A percentile compares a stretch with the other conserved stretches of the same genome.
Evolutionary conservation across 2,888 invertebrate genomes (phyloP).

Genomic region (Theodoxus fluviatilis): DNA sequence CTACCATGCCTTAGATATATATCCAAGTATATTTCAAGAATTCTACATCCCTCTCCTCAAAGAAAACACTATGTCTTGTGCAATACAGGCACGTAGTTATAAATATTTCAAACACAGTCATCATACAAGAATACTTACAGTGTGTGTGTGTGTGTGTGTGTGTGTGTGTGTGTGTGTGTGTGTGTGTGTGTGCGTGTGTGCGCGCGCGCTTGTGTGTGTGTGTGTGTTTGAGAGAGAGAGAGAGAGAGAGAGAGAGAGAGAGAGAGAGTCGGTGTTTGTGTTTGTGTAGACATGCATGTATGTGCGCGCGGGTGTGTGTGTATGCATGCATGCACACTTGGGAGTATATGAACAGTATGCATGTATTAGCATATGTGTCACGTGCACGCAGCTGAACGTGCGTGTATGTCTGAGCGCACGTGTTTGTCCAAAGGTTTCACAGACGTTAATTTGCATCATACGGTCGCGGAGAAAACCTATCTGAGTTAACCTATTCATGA

Average conservation of each 20-base stretch:
- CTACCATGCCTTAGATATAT: neutral
- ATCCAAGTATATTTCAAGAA: too few species aligned
- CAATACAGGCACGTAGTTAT: too few species aligned
- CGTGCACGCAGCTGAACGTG: too few species aligned
- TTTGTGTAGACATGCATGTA: neutral
- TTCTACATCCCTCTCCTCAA: too few species aligned
- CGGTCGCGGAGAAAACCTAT: too few species aligned
- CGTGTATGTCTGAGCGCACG: too few species aligned
- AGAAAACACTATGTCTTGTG: too few species aligned
- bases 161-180: conserved; percentile 12
- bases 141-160: conserved; percentile 3
- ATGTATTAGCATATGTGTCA: too few species aligned
- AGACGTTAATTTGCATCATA: too few species aligned
- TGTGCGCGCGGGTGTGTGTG: conserved; percentile 15
- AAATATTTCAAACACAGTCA: neutral
- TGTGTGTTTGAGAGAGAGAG: neutral
- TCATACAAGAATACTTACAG: neutral
- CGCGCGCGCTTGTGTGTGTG: neutral
- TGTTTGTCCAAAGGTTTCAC: too few species aligned
- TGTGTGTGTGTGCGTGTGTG: neutral
- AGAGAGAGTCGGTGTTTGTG: neutral
- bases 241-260: neutral
- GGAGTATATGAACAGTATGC: too few species aligned
- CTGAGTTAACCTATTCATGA: too few species aligned
- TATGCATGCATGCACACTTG: neutral